A percentile compares a stretch with the other conserved stretches of the same genome.
These are phyloP conservation scores for Tortrix viridana DNA, from an alignment of 2,888 invertebrate species.

Conservation along the genomic window DNA sequence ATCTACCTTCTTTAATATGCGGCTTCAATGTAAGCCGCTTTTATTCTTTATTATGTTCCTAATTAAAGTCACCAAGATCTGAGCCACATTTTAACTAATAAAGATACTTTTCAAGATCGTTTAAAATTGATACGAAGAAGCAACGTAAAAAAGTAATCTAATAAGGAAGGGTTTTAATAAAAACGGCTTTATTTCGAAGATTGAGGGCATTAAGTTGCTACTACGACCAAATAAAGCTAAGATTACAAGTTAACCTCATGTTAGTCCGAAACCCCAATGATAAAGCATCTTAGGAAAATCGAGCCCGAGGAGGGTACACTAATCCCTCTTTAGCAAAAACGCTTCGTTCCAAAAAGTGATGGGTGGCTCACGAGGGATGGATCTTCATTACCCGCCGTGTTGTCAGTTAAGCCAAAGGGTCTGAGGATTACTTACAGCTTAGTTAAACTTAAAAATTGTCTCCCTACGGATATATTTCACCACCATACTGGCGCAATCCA, in stretches of 20 bases:
- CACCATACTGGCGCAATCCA: conserved; percentile 6
- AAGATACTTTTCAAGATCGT: conserved; percentile 2
- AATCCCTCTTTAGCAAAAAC: conserved; percentile 85
- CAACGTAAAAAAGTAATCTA: conserved; percentile 54
- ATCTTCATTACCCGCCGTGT: conserved; percentile 81
- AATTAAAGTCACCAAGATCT: conserved; percentile 11
- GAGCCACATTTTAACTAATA: background rate
- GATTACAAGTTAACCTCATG: conserved; percentile 85
- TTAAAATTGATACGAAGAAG: background rate
- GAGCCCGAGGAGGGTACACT: conserved; percentile 79
- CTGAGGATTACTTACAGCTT: conserved; percentile 74
- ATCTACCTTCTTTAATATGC: conserved; percentile 21
- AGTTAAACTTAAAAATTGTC: conserved; percentile 70
- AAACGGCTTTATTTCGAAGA: conserved; percentile 75
- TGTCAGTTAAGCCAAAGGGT: conserved; percentile 80
- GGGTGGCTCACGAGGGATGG: conserved; percentile 79
- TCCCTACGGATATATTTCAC: conserved; percentile 13
- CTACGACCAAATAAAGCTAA: conserved; percentile 82
- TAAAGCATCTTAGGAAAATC: conserved; percentile 83
- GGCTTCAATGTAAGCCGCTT: conserved; percentile 11
- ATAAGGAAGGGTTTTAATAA: conserved; percentile 70
- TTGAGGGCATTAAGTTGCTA: conserved; percentile 75
- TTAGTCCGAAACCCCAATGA: conserved; percentile 82
- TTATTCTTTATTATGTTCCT: conserved; percentile 17
- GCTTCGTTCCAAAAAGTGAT: conserved; percentile 83